A percentile compares a stretch with the other conserved stretches of the same genome.
Conservation (phyloP, 2,113 vertebrate species). For the Alces alces region DNA sequence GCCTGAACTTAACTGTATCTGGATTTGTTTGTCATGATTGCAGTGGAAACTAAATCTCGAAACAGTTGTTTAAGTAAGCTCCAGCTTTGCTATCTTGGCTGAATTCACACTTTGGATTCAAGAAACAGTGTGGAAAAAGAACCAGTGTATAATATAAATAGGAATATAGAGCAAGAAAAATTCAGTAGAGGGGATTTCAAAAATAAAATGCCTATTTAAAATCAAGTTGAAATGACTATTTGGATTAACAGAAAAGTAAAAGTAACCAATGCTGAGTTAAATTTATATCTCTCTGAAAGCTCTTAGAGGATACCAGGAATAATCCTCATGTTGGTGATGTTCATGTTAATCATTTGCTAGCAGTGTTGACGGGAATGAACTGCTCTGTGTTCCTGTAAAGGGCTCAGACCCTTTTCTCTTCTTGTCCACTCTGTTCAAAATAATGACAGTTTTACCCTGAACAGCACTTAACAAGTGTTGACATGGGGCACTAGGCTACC, state of each 20-base stretch:
- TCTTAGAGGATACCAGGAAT: background rate
- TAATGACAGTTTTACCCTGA: background rate
- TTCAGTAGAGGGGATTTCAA: slow-evolving; percentile 3
- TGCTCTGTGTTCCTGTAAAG: background rate
- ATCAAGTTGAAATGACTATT: slow-evolving; percentile 38
- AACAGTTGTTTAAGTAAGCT: slow-evolving; percentile 34
- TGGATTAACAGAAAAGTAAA: slow-evolving; percentile 7
- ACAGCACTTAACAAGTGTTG: background rate
- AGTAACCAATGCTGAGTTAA: background rate
- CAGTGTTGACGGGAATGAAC: background rate
- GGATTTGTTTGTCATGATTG: slow-evolving; percentile 28
- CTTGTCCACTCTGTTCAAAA: background rate
- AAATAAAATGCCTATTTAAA: slow-evolving; percentile 40
- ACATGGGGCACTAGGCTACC: background rate
- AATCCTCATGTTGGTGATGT: background rate
- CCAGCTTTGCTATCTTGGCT: slow-evolving; percentile 48
- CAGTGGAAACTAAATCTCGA: slow-evolving; percentile 30
- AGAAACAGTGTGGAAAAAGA: slow-evolving; percentile 38
- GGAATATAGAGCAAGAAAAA: slow-evolving; percentile 18
- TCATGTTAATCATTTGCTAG: background rate
- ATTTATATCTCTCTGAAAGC: background rate
- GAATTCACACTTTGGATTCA: slow-evolving; percentile 24
- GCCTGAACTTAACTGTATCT: background rate
- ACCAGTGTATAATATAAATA: background rate
- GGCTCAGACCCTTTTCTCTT: background rate